Percentiles rank a stretch among this genome's conserved stretches.
phyloP scores from a whole-genome alignment of 2,797 vertebrate genomes.

The Steatocranus sp. region DNA sequence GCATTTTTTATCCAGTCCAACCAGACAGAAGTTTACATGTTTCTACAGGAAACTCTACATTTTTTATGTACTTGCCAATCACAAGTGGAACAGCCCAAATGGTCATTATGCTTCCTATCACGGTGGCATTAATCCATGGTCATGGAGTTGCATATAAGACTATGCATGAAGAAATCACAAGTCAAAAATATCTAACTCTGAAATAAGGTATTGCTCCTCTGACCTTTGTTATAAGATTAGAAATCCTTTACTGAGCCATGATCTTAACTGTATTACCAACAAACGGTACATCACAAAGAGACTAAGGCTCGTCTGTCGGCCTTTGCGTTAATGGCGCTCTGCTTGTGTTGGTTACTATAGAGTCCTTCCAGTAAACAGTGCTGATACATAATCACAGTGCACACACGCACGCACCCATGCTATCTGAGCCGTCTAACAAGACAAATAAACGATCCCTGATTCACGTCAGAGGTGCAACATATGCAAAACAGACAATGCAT shows the following conservation, averaged over 20 bases:
- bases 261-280: not conserved
- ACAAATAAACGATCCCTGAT: not conserved
- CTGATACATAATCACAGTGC: not conserved
- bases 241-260: not conserved
- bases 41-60: not conserved
- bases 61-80: not conserved
- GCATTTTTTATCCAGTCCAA: not conserved
- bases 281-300: not conserved
- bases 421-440: not conserved
- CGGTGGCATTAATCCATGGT: not conserved
- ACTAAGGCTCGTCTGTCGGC: not conserved
- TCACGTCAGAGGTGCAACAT: constrained; percentile 17
- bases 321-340: not conserved
- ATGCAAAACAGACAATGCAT: not conserved
- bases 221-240: not conserved
- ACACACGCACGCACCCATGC: not conserved
- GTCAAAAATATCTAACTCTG: not conserved
- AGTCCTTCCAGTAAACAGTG: constrained; percentile 16
- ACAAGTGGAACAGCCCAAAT: not conserved
- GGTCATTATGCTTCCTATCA: not conserved
- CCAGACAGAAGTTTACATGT: not conserved
- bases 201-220: not conserved
- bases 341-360: constrained; percentile 10
- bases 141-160: not conserved
- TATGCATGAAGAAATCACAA: not conserved